Evolutionary conservation across 1,140 invertebrate species (phyloP), one percentile per base, ranked within the genome.

Genomic region (Agraylea sexmaculata): DNA sequence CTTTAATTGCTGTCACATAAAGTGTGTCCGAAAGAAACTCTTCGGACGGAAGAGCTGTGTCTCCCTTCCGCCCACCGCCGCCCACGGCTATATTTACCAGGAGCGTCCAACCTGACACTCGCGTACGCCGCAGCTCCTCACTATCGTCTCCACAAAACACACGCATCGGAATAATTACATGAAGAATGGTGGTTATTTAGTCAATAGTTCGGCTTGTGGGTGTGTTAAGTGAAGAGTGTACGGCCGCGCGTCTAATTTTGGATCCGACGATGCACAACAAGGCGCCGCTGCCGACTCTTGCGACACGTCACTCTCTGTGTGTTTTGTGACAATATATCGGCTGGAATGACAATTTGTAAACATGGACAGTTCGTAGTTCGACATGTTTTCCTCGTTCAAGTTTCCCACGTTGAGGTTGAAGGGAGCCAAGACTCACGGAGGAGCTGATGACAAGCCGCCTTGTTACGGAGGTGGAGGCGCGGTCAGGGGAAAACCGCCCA

Each of bases 351-450:
- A 17, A 32, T 13, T 17, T 8, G 7, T 17, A 6, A 10, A 17
- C 13, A 11, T 31, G 20, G 45, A 53, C 51, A 50, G 41, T 52
- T 40, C 51, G 47, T 37, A 35, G 20, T 25, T 43, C 48, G 45
- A 42, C 42, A 64, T 64, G 61, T 62, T 64, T 33, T 51, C 54
- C 4, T 56, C 58, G 32, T 56, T 64, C 51, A 63, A 60, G 49
- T 45, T 60, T 31, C 56, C 55, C n/a, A 40, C 52, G 17, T 31
- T 58, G 40, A 55, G 56, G 36, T 51, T 57, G 35, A 55, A 53
- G 43, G 43, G 46, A 12, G 28, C 31, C 11, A 37, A 29, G 20
- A 7, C 23, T 12, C 7, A 25, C 23, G 23, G n/a, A 12, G 28
- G 16, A 19, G 18, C 12, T 2, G 37, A 13, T 21, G 23, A 21